phyloP scores from a whole-genome alignment of 2,888 invertebrate species.

The Ennomos fuscantarius region DNA sequence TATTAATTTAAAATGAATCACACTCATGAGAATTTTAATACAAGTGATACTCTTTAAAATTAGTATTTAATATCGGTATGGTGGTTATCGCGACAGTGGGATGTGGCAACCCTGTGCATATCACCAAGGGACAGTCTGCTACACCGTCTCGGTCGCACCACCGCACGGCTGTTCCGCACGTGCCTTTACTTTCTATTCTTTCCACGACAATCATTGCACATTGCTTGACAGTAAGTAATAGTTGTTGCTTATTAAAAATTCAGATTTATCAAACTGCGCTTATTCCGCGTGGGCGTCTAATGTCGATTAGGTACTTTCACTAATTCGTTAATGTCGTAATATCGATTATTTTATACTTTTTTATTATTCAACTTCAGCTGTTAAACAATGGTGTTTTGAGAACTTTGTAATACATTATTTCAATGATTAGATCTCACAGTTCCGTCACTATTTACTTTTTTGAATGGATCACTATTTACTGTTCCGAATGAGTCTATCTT shows the following conservation, averaged over 20 bases:
- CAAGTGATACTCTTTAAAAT: too few species aligned
- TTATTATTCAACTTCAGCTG: too few species aligned
- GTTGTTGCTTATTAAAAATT: conserved; percentile 57
- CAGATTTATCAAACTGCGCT: conserved; percentile 50
- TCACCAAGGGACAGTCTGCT: conserved; percentile 34
- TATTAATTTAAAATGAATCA: too few species aligned
- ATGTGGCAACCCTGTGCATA: background rate
- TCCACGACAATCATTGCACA: conserved; percentile 34
- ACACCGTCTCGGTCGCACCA: conserved; percentile 36
- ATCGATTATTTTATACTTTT: conserved; percentile 6
- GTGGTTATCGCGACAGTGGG: too few species aligned
- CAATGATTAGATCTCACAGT: background rate
- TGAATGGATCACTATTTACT: background rate
- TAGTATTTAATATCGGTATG: too few species aligned
- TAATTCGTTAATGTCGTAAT: conserved; percentile 42
- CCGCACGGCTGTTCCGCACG: conserved; percentile 3
- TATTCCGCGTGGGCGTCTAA: conserved; percentile 48
- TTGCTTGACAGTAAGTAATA: conserved; percentile 54
- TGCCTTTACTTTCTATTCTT: conserved; percentile 57
- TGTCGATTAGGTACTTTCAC: conserved; percentile 52
- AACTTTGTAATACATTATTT: background rate
- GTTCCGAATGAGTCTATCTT: background rate
- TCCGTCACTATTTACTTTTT: background rate
- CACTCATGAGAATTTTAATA: too few species aligned
- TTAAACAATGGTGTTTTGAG: too few species aligned